phyloP scores from a whole-genome alignment of 2,797 vertebrate genomes.

The Apogon talboti region DNA sequence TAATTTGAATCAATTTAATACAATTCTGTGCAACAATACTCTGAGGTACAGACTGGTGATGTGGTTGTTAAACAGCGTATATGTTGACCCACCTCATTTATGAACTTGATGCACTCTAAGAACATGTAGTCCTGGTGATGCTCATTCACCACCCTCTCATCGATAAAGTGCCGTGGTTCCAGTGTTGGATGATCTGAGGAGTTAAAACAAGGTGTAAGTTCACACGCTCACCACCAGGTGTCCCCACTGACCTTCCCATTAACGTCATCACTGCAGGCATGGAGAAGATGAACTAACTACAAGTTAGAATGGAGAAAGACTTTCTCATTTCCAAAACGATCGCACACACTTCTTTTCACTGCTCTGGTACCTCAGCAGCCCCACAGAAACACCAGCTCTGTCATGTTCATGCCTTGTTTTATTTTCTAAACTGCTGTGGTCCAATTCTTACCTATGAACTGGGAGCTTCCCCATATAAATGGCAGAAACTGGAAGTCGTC shows the following conservation, averaged over 20 bases:
- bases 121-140: slow-evolving; percentile 96
- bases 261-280: neutral
- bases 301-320: too few species aligned
- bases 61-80: too few species aligned
- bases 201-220: slow-evolving; percentile 24
- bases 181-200: slow-evolving; percentile 90
- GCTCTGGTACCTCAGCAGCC: neutral
- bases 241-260: slow-evolving; percentile 9
- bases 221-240: slow-evolving; percentile 37
- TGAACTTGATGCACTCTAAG: slow-evolving; percentile 95
- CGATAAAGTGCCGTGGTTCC: slow-evolving; percentile 94
- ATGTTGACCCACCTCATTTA: slow-evolving; percentile 89
- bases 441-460: slow-evolving; percentile 89
- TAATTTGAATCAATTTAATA: too few species aligned
- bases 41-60: too few species aligned
- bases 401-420: neutral
- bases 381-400: neutral
- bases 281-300: too few species aligned
- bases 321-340: too few species aligned
- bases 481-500: slow-evolving; percentile 98
- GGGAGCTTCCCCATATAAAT: slow-evolving; percentile 97
- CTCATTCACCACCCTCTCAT: slow-evolving; percentile 94
- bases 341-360: too few species aligned
- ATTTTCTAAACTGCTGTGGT: neutral
- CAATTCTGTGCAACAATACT: too few species aligned